Percentiles rank a stretch among this genome's conserved stretches.
phyloP scores from a whole-genome alignment of 2,797 vertebrate genomes.

The Melanotaenia nigrans region DNA sequence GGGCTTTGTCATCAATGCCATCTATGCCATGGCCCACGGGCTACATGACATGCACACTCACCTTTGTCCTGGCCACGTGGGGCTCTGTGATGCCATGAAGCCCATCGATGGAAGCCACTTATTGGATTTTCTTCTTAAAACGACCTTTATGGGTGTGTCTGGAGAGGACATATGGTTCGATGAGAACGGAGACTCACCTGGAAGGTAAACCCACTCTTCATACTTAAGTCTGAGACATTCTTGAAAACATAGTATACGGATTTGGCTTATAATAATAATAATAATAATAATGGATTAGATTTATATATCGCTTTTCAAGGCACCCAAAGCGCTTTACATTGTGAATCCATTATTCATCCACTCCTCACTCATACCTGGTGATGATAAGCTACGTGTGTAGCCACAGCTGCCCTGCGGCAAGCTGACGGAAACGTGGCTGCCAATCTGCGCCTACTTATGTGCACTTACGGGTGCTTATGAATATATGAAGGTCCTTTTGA shows the following conservation, averaged over 20 bases:
- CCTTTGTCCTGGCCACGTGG: slow-evolving; percentile 87
- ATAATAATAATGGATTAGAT: too few relatives aligned
- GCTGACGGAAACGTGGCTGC: too few relatives aligned
- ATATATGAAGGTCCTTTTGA: background rate
- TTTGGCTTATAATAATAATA: too few relatives aligned
- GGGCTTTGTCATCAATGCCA: slow-evolving; percentile 99
- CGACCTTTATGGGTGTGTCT: slow-evolving; percentile 91
- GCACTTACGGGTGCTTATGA: background rate
- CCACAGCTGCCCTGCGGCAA: too few relatives aligned
- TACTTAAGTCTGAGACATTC: background rate
- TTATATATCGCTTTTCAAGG: too few relatives aligned
- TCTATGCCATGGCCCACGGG: slow-evolving; percentile 97
- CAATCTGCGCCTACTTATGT: too few relatives aligned
- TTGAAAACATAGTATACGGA: too few relatives aligned
- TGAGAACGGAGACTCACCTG: slow-evolving; percentile 95
- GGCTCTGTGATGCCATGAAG: slow-evolving; percentile 94
- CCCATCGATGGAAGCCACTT: slow-evolving; percentile 94
- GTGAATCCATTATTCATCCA: too few relatives aligned
- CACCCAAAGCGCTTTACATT: too few relatives aligned
- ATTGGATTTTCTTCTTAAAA: slow-evolving; percentile 93
- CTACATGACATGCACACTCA: slow-evolving; percentile 93
- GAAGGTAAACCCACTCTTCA: slow-evolving; percentile 84
- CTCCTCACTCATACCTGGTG: too few relatives aligned
- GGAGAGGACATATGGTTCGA: slow-evolving; percentile 98
- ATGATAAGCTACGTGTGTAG: too few relatives aligned